Evolutionary conservation across 1,140 invertebrate species (phyloP).

Genomic region (Drosophila punjabiensis): DNA sequence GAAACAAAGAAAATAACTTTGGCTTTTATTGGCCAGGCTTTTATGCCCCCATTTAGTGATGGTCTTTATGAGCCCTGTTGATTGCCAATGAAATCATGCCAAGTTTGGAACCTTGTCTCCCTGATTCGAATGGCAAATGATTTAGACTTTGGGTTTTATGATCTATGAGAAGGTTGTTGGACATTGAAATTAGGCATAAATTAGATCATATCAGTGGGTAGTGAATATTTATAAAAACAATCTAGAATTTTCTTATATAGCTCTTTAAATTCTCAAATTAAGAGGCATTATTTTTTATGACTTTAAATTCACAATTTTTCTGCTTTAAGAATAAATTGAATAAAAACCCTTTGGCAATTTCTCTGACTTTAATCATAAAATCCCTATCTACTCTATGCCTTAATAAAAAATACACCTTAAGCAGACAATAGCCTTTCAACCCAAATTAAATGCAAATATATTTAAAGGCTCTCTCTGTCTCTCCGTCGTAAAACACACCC

Average conservation of each 20-base stretch:
- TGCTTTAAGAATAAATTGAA: neutral
- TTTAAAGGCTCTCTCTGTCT: slow-evolving; percentile 9
- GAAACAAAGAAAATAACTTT: slow-evolving; percentile 47
- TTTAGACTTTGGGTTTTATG: slow-evolving; percentile 36
- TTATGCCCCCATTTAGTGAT: slow-evolving; percentile 55
- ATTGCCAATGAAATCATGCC: slow-evolving; percentile 52
- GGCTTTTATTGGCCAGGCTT: slow-evolving; percentile 60
- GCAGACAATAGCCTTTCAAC: slow-evolving; percentile 26
- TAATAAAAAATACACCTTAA: slow-evolving; percentile 16
- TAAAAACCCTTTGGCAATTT: too few relatives aligned
- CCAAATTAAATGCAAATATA: slow-evolving; percentile 38
- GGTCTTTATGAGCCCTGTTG: slow-evolving; percentile 52
- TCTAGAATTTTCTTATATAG: neutral
- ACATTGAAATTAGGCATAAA: slow-evolving; percentile 25
- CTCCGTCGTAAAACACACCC: slow-evolving; percentile 30
- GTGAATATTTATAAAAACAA: neutral
- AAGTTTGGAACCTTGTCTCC: slow-evolving; percentile 38
- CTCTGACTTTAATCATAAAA: slow-evolving; percentile 2
- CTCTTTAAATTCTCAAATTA: too few relatives aligned
- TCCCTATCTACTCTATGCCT: neutral
- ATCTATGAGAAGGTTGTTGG: slow-evolving; percentile 33
- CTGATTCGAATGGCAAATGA: slow-evolving; percentile 45
- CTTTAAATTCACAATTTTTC: neutral
- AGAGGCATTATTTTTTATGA: neutral
- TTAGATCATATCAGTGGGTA: slow-evolving; percentile 19